These are phyloP conservation scores for Pseudopleuronectes americanus DNA, from an alignment of 2,797 vertebrate species.

Conservation along the genomic window DNA sequence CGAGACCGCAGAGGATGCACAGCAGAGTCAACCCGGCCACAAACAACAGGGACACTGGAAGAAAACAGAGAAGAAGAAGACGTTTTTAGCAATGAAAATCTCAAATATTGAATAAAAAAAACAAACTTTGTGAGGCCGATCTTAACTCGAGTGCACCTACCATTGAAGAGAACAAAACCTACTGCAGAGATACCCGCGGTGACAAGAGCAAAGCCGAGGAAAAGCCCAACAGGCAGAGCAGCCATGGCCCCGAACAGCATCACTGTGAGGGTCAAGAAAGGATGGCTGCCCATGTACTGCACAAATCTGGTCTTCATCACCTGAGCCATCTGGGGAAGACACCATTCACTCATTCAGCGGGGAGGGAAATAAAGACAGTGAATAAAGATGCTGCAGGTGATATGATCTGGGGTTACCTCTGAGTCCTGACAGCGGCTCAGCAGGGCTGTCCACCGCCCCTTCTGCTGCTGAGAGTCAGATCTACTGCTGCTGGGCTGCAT, in stretches of 20 bases:
- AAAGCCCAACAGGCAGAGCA: constrained; percentile 66
- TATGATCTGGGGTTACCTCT: constrained; percentile 39
- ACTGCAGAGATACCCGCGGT: constrained; percentile 46
- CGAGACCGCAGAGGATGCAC: constrained; percentile 62
- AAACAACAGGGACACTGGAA: constrained; percentile 62
- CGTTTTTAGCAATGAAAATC: neutral
- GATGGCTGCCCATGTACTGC: constrained; percentile 63
- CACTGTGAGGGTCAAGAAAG: constrained; percentile 48
- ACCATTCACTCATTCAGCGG: neutral
- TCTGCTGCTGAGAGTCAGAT: constrained; percentile 42
- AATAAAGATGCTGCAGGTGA: neutral
- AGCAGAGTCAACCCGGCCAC: constrained; percentile 62
- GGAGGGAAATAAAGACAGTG: neutral
- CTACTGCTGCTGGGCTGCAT: constrained; percentile 39
- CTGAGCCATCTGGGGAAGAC: constrained; percentile 45
- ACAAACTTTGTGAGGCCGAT: neutral
- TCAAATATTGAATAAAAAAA: neutral
- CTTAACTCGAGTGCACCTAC: constrained; percentile 38
- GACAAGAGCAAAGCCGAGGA: constrained; percentile 65
- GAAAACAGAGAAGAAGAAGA: neutral
- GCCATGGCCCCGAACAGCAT: constrained; percentile 62
- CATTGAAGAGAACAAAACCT: constrained; percentile 65
- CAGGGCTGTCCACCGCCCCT: constrained; percentile 28
- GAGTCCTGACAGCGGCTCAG: constrained; percentile 48
- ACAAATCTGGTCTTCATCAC: constrained; percentile 56